These are phyloP conservation scores for Drosophila varians DNA, from an alignment of 1,140 invertebrate species.

Conservation along the genomic window DNA sequence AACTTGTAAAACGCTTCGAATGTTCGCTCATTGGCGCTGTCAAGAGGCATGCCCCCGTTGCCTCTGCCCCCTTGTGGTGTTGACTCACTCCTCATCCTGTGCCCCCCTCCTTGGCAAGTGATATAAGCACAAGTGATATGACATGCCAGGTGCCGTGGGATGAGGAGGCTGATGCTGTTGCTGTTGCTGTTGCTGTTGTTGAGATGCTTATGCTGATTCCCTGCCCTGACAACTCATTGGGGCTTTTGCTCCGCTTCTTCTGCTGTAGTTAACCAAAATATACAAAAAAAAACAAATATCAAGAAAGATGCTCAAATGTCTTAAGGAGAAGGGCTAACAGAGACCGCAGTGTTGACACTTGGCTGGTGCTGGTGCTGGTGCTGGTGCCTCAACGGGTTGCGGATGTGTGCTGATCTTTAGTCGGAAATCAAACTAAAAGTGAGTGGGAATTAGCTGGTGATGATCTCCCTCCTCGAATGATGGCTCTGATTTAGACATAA, in stretches of 20 bases:
- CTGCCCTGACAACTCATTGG: slow-evolving; percentile 64
- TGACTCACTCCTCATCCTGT: too few species aligned
- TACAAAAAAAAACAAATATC: slow-evolving; percentile 11
- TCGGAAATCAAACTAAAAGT: slow-evolving; percentile 51
- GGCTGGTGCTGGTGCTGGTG: slow-evolving; percentile 3
- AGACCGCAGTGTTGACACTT: slow-evolving; percentile 56
- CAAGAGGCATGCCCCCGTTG: slow-evolving; percentile 44
- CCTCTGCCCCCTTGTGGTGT: background rate
- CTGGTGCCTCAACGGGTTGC: slow-evolving; percentile 55
- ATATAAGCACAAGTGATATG: slow-evolving; percentile 72
- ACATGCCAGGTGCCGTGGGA: slow-evolving; percentile 75
- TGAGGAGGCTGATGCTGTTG: slow-evolving; percentile 24
- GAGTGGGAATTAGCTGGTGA: slow-evolving; percentile 17
- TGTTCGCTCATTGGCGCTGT: slow-evolving; percentile 83
- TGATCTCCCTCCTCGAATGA: slow-evolving; percentile 1
- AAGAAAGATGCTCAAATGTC: background rate
- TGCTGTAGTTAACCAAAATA: slow-evolving; percentile 61
- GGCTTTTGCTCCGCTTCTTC: slow-evolving; percentile 45
- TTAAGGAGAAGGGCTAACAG: slow-evolving; percentile 1
- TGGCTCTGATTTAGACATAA: slow-evolving; percentile 27
- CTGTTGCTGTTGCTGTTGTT: slow-evolving; percentile 10
- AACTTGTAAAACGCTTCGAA: slow-evolving; percentile 83
- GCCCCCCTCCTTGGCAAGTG: slow-evolving; percentile 21
- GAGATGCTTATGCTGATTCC: slow-evolving; percentile 15
- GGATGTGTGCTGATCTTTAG: slow-evolving; percentile 59